Percentiles rank a stretch among this genome's conserved stretches.
Evolutionary conservation across 2,888 invertebrate species (phyloP).

Genomic region (Hirudinaria manillensis): DNA sequence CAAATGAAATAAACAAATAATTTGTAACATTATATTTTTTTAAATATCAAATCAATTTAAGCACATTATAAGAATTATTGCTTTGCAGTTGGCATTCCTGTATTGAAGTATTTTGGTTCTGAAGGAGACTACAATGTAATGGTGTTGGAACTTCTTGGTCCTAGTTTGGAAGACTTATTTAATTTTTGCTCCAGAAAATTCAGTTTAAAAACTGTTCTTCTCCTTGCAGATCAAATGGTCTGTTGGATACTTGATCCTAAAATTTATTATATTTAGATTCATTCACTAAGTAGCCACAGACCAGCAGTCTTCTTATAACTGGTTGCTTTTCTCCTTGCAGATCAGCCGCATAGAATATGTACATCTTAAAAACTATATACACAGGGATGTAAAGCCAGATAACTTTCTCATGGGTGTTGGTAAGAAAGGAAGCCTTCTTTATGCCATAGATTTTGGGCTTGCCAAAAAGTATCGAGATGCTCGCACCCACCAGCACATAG

Average conservation of each 20-base stretch:
- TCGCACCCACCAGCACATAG: slow-evolving; percentile 65
- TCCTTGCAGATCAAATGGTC: slow-evolving; percentile 60
- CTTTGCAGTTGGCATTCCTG: slow-evolving; percentile 78
- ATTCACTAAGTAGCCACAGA: neutral
- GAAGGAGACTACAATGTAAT: slow-evolving; percentile 61
- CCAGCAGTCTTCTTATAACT: neutral
- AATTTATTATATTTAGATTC: neutral
- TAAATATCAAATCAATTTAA: too few relatives aligned
- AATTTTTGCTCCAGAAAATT: slow-evolving; percentile 61
- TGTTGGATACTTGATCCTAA: neutral
- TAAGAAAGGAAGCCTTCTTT: slow-evolving; percentile 55
- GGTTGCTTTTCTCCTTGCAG: slow-evolving; percentile 43
- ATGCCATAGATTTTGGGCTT: slow-evolving; percentile 89
- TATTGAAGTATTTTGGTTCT: slow-evolving; percentile 77
- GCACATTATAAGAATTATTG: neutral
- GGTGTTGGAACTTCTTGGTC: slow-evolving; percentile 61
- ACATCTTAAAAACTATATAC: slow-evolving; percentile 98
- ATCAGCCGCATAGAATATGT: slow-evolving; percentile 87
- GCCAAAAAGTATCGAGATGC: slow-evolving; percentile 97
- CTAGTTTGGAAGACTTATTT: slow-evolving; percentile 60
- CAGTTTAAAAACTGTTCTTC: slow-evolving; percentile 59
- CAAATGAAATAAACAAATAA: too few relatives aligned
- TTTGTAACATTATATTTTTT: neutral
- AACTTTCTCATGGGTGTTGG: slow-evolving; percentile 60
- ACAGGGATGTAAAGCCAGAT: slow-evolving; percentile 74